Evolutionary conservation across 35 echinoderm and acorn worm genomes (phyloP).

Genomic region (Diadema setosum): DNA sequence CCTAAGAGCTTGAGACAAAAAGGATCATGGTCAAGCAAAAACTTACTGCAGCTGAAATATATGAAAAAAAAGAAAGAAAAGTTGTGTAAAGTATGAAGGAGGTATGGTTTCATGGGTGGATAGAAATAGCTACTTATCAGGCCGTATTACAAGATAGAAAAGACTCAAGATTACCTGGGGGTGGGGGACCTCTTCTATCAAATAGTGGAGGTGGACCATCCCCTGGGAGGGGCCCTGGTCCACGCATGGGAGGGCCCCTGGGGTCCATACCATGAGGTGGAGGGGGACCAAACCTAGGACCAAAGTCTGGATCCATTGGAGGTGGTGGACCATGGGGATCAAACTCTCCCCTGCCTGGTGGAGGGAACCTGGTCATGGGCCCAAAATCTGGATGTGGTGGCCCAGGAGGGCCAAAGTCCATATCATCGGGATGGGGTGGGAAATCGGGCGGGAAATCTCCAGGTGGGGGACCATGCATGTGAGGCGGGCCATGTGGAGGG

Average conservation of each 20-base stretch:
- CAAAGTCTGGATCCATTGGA: conserved; percentile 2
- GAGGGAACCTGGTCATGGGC: neutral
- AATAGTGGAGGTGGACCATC: conserved; percentile 38
- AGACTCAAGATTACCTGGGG: neutral
- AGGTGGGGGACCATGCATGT: neutral
- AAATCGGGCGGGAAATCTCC: conserved; percentile 9
- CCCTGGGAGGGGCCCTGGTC: conserved; percentile 15
- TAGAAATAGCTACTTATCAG: too few species aligned
- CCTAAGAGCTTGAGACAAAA: too few species aligned
- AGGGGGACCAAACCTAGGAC: neutral
- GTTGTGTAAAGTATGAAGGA: too few species aligned
- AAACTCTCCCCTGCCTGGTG: neutral
- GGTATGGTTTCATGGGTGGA: too few species aligned
- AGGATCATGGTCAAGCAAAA: too few species aligned
- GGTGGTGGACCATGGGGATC: conserved; percentile 4
- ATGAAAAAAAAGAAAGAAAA: too few species aligned
- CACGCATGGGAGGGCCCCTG: neutral
- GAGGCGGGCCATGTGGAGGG: neutral
- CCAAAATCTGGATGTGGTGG: conserved; percentile 42
- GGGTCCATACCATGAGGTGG: neutral
- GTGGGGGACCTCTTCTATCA: conserved; percentile 45
- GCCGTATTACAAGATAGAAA: too few species aligned
- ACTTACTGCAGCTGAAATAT: too few species aligned
- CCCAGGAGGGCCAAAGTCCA: conserved; percentile 39
- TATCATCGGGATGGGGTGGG: conserved; percentile 40